Percentiles rank a stretch among this genome's conserved stretches.
phyloP scores from a whole-genome alignment of 2,113 vertebrate genomes.

The Chaetops frenatus region DNA sequence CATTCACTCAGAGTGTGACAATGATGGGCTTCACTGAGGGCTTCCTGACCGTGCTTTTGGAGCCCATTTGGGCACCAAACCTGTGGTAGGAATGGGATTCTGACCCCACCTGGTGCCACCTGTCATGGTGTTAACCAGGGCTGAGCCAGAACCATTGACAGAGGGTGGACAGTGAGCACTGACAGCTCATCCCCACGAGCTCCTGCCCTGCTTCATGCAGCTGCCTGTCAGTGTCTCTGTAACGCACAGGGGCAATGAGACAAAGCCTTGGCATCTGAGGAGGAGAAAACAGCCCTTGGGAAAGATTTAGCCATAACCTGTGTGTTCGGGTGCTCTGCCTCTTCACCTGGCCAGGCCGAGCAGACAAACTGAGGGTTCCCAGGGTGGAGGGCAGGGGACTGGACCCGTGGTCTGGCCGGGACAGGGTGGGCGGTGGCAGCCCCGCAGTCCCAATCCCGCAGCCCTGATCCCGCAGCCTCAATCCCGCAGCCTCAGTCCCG shows the following conservation, averaged over 20 bases:
- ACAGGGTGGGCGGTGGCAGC: fast-evolving
- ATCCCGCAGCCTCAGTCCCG: fast-evolving
- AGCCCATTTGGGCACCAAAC: not conserved
- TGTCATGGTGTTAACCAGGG: not conserved
- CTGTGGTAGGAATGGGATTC: not conserved
- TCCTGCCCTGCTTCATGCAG: not conserved
- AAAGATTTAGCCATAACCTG: not conserved
- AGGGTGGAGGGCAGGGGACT: fast-evolving
- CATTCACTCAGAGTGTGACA: not conserved
- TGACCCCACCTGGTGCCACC: not conserved
- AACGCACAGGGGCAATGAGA: not conserved
- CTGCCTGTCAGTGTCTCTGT: not conserved
- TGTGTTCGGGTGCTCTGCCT: not conserved
- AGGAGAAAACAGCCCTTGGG: not conserved
- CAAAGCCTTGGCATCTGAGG: not conserved
- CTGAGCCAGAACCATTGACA: not conserved
- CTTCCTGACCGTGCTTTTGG: not conserved
- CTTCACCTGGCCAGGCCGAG: not conserved
- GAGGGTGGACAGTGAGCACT: not conserved
- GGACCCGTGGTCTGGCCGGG: fast-evolving
- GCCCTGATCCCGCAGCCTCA: fast-evolving
- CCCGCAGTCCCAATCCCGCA: fast-evolving
- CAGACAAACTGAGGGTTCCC: fast-evolving
- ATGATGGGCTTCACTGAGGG: not conserved
- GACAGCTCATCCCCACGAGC: not conserved